Evolutionary conservation across 2,888 invertebrate species (phyloP).

Genomic region (Criorhina ranunculi): DNA sequence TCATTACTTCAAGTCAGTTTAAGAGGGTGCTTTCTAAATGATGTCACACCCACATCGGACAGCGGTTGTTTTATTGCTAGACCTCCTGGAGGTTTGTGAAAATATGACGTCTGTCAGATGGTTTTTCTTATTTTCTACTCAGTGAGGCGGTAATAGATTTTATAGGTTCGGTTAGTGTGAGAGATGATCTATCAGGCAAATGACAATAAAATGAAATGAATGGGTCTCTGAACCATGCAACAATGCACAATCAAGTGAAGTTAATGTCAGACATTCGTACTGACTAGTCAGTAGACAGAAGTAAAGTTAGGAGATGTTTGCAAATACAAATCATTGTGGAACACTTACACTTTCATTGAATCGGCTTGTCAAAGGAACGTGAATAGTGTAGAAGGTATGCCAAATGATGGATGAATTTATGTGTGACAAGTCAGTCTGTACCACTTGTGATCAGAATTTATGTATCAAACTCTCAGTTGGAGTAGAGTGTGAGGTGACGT

Average conservation of each 20-base stretch:
- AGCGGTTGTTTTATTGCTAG: slow-evolving; percentile 6
- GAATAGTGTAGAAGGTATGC: no score
- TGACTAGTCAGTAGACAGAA: neutral
- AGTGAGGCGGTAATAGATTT: neutral
- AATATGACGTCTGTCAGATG: neutral
- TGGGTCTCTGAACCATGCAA: slow-evolving; percentile 26
- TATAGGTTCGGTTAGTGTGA: neutral
- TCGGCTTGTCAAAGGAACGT: neutral
- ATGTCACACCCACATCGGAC: slow-evolving; percentile 4
- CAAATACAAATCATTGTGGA: slow-evolving; percentile 1
- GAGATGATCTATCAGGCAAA: neutral
- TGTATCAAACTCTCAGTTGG: no score
- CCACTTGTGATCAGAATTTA: neutral
- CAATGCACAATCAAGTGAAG: no score
- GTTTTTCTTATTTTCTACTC: neutral
- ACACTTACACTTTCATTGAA: neutral
- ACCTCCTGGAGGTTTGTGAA: slow-evolving; percentile 1
- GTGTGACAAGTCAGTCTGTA: neutral
- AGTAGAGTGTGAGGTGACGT: neutral
- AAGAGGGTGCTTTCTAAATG: slow-evolving; percentile 43
- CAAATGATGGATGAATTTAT: neutral
- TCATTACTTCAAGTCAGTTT: neutral
- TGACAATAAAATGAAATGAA: slow-evolving; percentile 15
- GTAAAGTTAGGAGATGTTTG: neutral
- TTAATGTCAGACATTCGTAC: neutral